Base-by-base conservation (phyloP, 2,113 vertebrate genomes). In the Rhinopomastus cyanomelas region DNA sequence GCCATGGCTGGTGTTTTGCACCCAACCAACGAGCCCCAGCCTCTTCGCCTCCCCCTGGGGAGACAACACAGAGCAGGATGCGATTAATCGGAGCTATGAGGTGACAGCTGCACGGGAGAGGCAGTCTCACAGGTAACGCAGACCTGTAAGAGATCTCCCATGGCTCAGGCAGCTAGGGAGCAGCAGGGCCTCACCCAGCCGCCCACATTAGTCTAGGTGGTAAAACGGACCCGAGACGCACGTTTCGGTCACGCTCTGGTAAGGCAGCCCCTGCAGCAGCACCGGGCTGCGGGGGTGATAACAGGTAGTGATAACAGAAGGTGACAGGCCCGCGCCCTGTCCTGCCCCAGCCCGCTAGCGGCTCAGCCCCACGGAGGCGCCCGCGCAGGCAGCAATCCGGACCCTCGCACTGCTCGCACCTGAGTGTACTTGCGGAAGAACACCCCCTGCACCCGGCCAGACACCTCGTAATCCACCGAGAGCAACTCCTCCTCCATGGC, bases 351-450 rank as follows among this genome's bases (percentile, higher is more conserved):
- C n/a, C n/a, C n/a, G n/a, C n/a, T n/a, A n/a, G n/a, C 8, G 6
- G 20, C 44, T 27, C 39, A 23, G 57, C 20, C 32, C 26, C 27
- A 5, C 29, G 6, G 7, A 16, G 48, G 49, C 3, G 7, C 27
- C 39, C 11, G 3, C 8, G 39, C 39, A 12, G 39, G 39, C 39
- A n/a, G n/a, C n/a, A n/a, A n/a, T n/a, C n/a, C n/a, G n/a, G n/a
- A n/a, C n/a, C n/a, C n/a, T n/a, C n/a, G n/a, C n/a, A n/a, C n/a
- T n/a, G n/a, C n/a, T n/a, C 96, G 83, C 96, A 99, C 99, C 98
- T 99, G 98, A 2, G 99, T 99, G 96, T 98, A 97, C 96, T 99
- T 99, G 75, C 98, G 98, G 95, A 99, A 99, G 96, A 99, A 99
- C 59, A 99, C 98, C 36, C 98, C 98, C 96, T 99, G 99, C 62